Base-by-base conservation (phyloP, 2,797 vertebrate species). In the Capromys pilorides region DNA sequence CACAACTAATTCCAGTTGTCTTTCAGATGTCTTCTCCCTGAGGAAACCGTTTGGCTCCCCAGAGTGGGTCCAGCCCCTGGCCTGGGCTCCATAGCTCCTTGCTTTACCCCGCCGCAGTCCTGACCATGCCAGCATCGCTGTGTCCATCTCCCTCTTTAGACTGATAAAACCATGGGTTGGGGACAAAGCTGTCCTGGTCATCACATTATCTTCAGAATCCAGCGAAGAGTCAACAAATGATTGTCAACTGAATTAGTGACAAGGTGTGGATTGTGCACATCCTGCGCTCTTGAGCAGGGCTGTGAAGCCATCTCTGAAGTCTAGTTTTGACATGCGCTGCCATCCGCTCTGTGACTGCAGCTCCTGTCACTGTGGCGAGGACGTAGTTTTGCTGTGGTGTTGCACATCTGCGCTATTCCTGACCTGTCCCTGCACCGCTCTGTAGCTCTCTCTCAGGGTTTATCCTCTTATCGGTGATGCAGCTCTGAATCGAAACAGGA, bases 361-460 rank as follows among this genome's bases (percentile, higher is more conserved):
- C 57, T 26, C 33, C 77, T n/a, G 0, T 16, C 1, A 51, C 28
- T 16, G 0, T 28, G 2, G 59, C 39, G 4, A 13, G 2, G 13
- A 5, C 33, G 0, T 0, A 31, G 79, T 5, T 39, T 1, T 11
- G 3, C 10, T 4, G 3, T 19, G 57, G n/a, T 1, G n/a, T n/a
- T n/a, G 11, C 12, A 4, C 28, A 1, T 31, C 83, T n/a, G 33
- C 39, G 24, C 6, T 66, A 11, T 21, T 31, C 57, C 45, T n/a
- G 41, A 13, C 66, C 73, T 21, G 14, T n/a, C 75, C 22, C 73
- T 45, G 41, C 54, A 5, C 26, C 21, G 1, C 54, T 61, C 26
- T 28, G 19, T 11, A 39, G 45, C 59, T 71, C 9, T 59, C 12
- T 86, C 69, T 71, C 16, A 13, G 54, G 49, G 13, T 22, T 6